Evolutionary conservation across 53 echinoderm and acorn worm genomes (phyloP), one percentile per base, ranked within the genome.

Genomic region (Henricia sp.): DNA sequence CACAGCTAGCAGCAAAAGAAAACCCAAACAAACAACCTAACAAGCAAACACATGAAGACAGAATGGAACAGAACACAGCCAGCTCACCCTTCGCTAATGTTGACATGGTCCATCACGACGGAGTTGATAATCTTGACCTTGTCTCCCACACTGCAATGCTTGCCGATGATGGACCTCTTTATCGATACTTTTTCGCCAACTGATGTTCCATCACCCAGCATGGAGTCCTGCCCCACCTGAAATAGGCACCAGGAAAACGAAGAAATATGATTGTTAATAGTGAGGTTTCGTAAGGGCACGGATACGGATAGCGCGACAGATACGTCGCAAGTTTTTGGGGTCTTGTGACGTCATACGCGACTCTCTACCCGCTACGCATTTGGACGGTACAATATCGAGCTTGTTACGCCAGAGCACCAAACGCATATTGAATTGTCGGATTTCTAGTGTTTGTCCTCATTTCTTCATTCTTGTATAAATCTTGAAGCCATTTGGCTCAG

Each of bases 101-200:
- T 95, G 17, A 99, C 99, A 87, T 99, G 95, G 54, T 99, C 92
- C 99, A 99, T 99, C 19, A 99, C 68, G 20, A 99, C 90, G 2
- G 94, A 95, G 67, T 92, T 99, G 71, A 88, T 82, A 35, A 99
- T 95, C 58, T 95, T 99, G 62, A 99, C 95, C 36, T 89, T 90
- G 43, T 99, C 99, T 39, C 95, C 91, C 25, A 99, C 95, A 68
- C 65, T 90, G 64, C 99, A 99, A 74, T 99, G 99, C 44, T 92
- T 87, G 26, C 99, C 99, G 23, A 99, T 92, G 41, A 95, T 95
- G 2, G 99, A 99, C 46, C 90, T 84, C 85, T 99, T 99, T 11
- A 99, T 84, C 1, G 99, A 99, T 0, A 93, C 99, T 74, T 91
- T 92, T 16, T 99, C 99, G 26, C 92, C 92, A 16, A 99, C 62